These are phyloP conservation scores for Eciton burchellii DNA, from an alignment of 1,140 invertebrate species.

Conservation along the genomic window DNA sequence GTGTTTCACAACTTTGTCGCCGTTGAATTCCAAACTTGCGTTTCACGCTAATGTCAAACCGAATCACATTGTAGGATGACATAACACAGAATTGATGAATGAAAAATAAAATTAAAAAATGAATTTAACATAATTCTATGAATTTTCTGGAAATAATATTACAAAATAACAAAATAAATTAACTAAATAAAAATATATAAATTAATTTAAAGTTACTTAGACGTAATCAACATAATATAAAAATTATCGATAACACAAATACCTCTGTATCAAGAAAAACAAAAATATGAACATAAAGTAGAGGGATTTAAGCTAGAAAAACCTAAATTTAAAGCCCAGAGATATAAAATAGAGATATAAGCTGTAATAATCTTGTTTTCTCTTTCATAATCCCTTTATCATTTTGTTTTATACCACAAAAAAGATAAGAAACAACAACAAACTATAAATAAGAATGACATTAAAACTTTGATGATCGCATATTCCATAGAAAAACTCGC, in stretches of 20 bases:
- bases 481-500: no score
- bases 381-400: neutral
- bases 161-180: no score
- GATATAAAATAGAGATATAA: no score
- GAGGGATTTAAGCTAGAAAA: no score
- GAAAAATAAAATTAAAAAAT: neutral
- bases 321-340: no score
- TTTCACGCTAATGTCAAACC: neutral
- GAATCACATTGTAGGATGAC: neutral
- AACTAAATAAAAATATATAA: no score
- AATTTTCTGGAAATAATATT: conserved; percentile 3
- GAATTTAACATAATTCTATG: neutral
- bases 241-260: neutral
- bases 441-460: no score
- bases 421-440: no score
- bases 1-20: neutral
- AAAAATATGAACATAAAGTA: neutral
- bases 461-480: no score
- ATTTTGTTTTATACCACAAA: neutral
- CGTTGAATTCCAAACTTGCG: neutral
- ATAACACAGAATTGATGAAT: neutral
- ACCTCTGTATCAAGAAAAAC: neutral
- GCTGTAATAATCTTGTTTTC: neutral
- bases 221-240: neutral
- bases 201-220: no score